Conservation (phyloP, 2,888 invertebrate species). For the Caenorhabditis uteleia region DNA sequence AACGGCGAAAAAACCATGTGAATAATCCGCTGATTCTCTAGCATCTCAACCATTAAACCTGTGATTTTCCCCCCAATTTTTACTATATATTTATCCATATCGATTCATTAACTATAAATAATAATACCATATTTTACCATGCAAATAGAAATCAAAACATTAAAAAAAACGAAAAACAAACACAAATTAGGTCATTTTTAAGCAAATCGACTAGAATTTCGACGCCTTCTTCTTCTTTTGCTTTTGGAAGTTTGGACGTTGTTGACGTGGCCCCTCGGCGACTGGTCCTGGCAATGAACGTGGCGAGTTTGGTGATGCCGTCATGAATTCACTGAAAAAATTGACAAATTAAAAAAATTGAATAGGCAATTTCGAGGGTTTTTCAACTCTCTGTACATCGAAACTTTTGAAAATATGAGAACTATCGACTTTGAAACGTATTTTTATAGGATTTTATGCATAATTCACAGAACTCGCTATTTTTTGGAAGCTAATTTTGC, state of each 20-base stretch:
- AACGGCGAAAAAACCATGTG: too few species aligned
- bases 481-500: too few species aligned
- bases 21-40: too few species aligned
- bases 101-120: not conserved
- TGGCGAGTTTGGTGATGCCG: constrained; percentile 51
- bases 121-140: not conserved
- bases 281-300: constrained; percentile 45
- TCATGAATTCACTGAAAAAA: constrained; percentile 52
- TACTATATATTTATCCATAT: not conserved
- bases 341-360: not conserved
- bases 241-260: constrained; percentile 57
- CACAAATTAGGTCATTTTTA: not conserved
- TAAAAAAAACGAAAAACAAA: not conserved
- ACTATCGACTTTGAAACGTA: not conserved
- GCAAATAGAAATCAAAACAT: not conserved
- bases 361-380: not conserved
- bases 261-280: constrained; percentile 64
- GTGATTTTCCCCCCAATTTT: too few species aligned
- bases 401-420: not conserved
- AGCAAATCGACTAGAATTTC: constrained; percentile 35
- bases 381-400: not conserved
- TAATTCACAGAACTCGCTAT: not conserved
- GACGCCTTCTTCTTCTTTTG: constrained; percentile 59
- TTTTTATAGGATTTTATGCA: not conserved
- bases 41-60: too few species aligned